A percentile compares a stretch with the other conserved stretches of the same genome.
Conservation (phyloP, 37 sponge, comb jelly and placozoan genomes). For the Oopsacas minuta region DNA sequence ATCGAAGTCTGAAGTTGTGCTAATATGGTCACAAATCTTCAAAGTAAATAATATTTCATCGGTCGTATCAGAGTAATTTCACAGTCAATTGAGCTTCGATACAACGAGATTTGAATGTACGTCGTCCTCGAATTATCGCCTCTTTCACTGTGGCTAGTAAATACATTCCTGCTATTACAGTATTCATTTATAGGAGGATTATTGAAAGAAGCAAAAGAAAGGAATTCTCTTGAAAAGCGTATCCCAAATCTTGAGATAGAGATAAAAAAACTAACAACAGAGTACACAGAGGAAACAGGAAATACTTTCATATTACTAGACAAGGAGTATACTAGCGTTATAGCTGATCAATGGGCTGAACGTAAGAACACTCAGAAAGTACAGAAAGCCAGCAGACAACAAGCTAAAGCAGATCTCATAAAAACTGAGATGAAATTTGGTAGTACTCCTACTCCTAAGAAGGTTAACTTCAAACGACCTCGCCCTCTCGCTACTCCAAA, state of each 20-base stretch:
- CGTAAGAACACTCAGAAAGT: not conserved
- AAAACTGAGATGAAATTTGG: not conserved
- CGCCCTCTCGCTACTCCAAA: not conserved
- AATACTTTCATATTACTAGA: not conserved
- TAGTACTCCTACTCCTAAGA: not conserved
- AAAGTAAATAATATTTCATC: no score
- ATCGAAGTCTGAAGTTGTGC: no score
- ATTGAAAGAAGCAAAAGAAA: conserved; percentile 4
- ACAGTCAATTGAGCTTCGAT: no score
- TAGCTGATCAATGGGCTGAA: not conserved
- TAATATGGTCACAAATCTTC: no score
- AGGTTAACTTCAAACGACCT: not conserved
- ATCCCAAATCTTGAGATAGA: not conserved
- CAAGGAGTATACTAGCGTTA: not conserved
- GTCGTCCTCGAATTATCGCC: no score
- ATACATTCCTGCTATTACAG: no score
- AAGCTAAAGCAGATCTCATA: not conserved
- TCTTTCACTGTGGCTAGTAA: no score
- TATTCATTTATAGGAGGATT: not conserved
- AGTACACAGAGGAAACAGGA: not conserved
- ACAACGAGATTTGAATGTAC: no score
- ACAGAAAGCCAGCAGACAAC: not conserved
- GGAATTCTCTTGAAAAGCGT: conserved; percentile 4
- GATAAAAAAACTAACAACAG: not conserved
- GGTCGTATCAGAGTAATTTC: no score